phyloP scores from a whole-genome alignment of 2,113 vertebrate genomes.

The Labeo catla region DNA sequence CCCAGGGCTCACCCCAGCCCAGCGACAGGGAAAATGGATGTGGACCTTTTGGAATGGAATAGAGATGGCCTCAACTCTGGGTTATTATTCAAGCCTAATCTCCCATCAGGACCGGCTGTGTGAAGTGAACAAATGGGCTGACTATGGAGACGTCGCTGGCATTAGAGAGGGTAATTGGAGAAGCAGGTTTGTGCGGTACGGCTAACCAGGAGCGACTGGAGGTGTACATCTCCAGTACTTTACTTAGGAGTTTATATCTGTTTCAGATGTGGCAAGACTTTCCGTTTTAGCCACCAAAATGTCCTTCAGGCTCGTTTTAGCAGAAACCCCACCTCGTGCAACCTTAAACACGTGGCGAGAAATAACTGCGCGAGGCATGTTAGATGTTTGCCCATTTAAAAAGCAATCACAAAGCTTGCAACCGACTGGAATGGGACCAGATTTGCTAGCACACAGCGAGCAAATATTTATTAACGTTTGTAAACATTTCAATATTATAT shows the following conservation, averaged over 20 bases:
- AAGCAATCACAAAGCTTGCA: slow-evolving; percentile 19
- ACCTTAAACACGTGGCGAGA: not conserved
- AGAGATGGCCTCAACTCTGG: slow-evolving; percentile 49
- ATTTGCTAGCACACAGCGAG: not conserved
- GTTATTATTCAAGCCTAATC: slow-evolving; percentile 56
- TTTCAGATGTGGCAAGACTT: not conserved
- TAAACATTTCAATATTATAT: slow-evolving; percentile 32
- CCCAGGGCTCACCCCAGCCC: slow-evolving; percentile 28
- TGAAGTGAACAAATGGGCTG: slow-evolving; percentile 49
- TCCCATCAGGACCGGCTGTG: slow-evolving; percentile 48
- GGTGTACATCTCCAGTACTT: slow-evolving; percentile 21
- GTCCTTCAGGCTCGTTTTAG: slow-evolving; percentile 12
- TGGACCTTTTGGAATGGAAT: slow-evolving; percentile 54
- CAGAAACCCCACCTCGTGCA: not conserved
- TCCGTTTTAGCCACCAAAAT: not conserved
- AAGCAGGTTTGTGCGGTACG: not conserved
- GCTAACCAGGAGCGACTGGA: slow-evolving; percentile 32
- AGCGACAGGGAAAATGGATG: slow-evolving; percentile 44
- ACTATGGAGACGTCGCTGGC: slow-evolving; percentile 44
- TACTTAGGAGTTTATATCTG: not conserved
- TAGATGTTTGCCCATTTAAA: slow-evolving; percentile 8
- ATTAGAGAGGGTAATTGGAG: slow-evolving; percentile 44
- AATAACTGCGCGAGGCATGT: not conserved
- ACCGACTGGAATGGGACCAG: slow-evolving; percentile 1
- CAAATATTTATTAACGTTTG: slow-evolving; percentile 16